phyloP scores from a whole-genome alignment of 2,797 vertebrate genomes.

The Poecilia velifera region DNA sequence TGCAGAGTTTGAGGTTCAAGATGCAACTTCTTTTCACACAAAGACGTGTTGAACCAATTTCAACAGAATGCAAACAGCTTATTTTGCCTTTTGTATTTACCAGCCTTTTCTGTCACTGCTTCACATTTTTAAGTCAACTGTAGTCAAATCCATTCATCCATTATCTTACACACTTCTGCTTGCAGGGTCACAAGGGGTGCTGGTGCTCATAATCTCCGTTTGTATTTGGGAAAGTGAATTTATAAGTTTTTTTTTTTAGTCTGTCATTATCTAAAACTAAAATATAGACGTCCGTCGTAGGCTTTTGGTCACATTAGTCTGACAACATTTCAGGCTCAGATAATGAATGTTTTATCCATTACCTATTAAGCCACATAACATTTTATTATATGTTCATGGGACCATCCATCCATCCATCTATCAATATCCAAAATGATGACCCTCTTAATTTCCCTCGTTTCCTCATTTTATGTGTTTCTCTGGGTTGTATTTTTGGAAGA shows the following conservation, averaged over 20 bases:
- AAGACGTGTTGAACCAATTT: not conserved
- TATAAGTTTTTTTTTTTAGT: not conserved
- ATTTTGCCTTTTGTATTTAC: not conserved
- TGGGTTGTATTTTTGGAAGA: constrained; percentile 51
- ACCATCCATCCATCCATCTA: not conserved
- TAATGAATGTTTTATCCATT: not conserved
- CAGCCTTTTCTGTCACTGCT: not conserved
- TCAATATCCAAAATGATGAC: not conserved
- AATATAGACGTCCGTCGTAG: not conserved
- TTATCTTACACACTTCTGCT: too few species aligned
- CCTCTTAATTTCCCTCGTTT: constrained; percentile 24
- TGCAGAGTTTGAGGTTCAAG: not conserved
- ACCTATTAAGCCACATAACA: not conserved
- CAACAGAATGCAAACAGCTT: not conserved
- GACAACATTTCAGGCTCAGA: not conserved
- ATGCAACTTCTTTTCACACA: not conserved
- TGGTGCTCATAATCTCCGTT: not conserved
- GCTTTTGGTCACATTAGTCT: not conserved
- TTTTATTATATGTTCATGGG: not conserved
- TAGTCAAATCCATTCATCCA: not conserved
- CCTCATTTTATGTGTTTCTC: constrained; percentile 29
- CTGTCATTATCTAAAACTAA: not conserved
- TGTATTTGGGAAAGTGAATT: not conserved
- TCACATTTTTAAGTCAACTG: not conserved
- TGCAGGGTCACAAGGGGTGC: too few species aligned